phyloP scores from a whole-genome alignment of 2,113 vertebrate genomes.

The Bolborhynchus lineola region DNA sequence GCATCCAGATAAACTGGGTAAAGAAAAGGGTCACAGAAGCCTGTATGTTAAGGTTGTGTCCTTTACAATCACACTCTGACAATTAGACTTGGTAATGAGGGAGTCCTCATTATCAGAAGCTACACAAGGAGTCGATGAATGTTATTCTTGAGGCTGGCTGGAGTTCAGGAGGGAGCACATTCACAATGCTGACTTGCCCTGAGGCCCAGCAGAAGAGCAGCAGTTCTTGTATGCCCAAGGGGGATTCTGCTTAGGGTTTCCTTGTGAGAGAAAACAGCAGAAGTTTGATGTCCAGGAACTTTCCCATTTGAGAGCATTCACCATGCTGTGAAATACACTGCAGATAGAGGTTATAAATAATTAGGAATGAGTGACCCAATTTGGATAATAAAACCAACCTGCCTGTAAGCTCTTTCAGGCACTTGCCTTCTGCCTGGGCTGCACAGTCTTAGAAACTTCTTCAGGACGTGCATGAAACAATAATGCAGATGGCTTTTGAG shows the following conservation, averaged over 20 bases:
- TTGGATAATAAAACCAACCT: not conserved
- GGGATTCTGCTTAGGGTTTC: not conserved
- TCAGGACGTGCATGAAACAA: not conserved
- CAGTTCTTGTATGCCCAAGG: not conserved
- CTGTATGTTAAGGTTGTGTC: slow-evolving; percentile 27
- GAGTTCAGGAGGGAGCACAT: slow-evolving; percentile 46
- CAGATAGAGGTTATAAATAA: slow-evolving; percentile 23
- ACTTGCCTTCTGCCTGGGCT: not conserved
- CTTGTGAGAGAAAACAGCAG: not conserved
- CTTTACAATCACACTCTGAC: slow-evolving; percentile 19
- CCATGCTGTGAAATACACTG: not conserved
- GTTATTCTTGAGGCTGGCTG: slow-evolving; percentile 42
- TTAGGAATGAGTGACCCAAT: slow-evolving; percentile 38
- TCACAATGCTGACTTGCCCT: not conserved
- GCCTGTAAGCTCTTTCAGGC: not conserved
- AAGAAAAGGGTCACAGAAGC: slow-evolving; percentile 49
- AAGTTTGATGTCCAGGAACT: not conserved
- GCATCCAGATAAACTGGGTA: not conserved
- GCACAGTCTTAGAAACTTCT: not conserved
- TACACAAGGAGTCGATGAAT: not conserved
- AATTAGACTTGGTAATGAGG: slow-evolving; percentile 64
- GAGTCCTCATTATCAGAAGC: slow-evolving; percentile 32
- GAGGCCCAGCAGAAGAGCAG: not conserved
- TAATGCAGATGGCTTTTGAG: not conserved
- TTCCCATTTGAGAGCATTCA: not conserved